These are phyloP conservation scores for Lepidocyrtinus sp. DNA, from an alignment of 2,888 invertebrate genomes.

Conservation along the genomic window DNA sequence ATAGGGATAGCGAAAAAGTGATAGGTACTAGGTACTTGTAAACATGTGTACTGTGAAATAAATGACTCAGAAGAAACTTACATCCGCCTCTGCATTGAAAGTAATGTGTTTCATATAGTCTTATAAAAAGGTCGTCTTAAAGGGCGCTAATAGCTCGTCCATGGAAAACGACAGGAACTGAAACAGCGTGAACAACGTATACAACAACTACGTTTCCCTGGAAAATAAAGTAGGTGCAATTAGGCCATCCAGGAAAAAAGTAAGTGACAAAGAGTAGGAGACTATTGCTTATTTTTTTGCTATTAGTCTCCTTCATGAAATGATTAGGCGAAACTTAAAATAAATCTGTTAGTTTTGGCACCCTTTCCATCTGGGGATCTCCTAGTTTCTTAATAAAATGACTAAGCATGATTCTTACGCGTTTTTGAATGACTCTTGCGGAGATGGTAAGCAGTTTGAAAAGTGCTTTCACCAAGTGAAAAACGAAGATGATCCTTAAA, in stretches of 20 bases:
- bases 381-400: no score
- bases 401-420: no score
- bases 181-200: constrained; percentile 47
- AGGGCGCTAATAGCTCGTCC: background rate
- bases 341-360: no score
- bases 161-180: constrained; percentile 47
- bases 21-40: constrained; percentile 7
- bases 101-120: background rate
- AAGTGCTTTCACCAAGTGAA: no score
- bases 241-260: constrained; percentile 48
- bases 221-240: constrained; percentile 57
- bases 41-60: constrained; percentile 6
- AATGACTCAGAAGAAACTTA: constrained; percentile 5
- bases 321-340: no score
- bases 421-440: no score
- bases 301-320: no score
- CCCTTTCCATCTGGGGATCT: no score
- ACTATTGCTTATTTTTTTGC: no score
- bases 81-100: background rate
- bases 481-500: no score
- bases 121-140: background rate
- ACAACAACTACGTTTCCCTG: constrained; percentile 37
- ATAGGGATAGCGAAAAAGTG: background rate
- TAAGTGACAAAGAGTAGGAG: background rate
- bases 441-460: no score